Conservation (phyloP, 2,113 vertebrate genomes). For the Oncorhynchus nerka region DNA sequence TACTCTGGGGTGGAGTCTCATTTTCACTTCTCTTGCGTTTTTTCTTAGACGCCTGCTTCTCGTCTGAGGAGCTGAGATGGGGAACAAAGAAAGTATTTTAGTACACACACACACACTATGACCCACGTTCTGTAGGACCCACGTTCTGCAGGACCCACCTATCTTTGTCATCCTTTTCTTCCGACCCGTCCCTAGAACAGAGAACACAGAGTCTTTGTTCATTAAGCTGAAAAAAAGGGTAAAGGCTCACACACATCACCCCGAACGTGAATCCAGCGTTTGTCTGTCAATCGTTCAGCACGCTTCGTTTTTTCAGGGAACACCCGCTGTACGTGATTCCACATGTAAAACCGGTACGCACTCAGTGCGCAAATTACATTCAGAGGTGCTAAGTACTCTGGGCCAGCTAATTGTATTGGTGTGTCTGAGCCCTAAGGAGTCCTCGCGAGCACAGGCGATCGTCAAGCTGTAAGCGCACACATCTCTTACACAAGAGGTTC, state of each 20-base stretch:
- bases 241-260: neutral
- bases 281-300: no score
- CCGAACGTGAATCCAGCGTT: no score
- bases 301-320: no score
- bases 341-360: no score
- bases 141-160: slow-evolving; percentile 50
- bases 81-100: neutral
- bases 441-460: neutral
- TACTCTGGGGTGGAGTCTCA: slow-evolving; percentile 52
- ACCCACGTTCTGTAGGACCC: neutral
- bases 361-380: no score
- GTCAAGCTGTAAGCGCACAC: neutral
- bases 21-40: slow-evolving; percentile 55
- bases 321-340: no score
- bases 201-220: neutral
- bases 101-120: neutral
- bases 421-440: neutral
- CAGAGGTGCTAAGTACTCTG: no score
- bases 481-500: neutral
- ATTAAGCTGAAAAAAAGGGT: neutral
- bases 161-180: slow-evolving; percentile 49
- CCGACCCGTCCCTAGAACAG: slow-evolving; percentile 61
- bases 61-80: slow-evolving; percentile 64
- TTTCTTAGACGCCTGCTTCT: slow-evolving; percentile 58
- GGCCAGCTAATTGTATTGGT: no score